Evolutionary conservation across 2,113 vertebrate species (phyloP), one percentile per base, ranked within the genome.

Genomic region (Dasyurus viverrinus): DNA sequence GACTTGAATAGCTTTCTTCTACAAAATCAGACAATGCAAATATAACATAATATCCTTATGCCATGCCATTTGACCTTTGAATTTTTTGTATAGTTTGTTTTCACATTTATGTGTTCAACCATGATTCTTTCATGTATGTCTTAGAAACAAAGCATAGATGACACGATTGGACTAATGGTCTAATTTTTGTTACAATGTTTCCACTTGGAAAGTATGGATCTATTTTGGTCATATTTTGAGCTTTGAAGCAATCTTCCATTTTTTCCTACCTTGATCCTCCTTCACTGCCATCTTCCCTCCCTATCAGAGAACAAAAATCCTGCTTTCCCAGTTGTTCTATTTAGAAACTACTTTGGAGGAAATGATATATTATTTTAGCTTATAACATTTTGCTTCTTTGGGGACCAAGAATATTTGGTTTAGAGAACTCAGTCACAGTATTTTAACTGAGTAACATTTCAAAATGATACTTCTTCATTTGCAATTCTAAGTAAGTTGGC

Each of bases 301-400:
- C 57, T 68, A 26, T 4, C 92, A 27, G 0, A 42, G 23, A 42
- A 84, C 76, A 54, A 1, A 22, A 89, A 89, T 76, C 52, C n/a
- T 91, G 92, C 24, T 46, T 92, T 96, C 36, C 46, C 53, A 50
- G 19, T 27, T 8, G 46, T 46, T 91, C 50, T 46, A 24, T 90
- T 93, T 54, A 89, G 26, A 89, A 55, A 90, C 89, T 94, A 47
- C 76, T 96, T 93, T 92, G 60, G n/a, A 27, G 42, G 9, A 27
- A 84, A 84, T 23, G 68, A 84, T 84, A 22, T n/a, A 84, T 84
- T 42, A 42, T 84, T 84, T 84, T 76, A 91, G 53, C 11, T 26
- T 46, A 16, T 54, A 30, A 54, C 26, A 54, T 26, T 19, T 96
- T 92, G 52, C 27, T 91, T 92, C 52, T 55, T 23, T 55, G 84